Evolutionary conservation across 2,113 vertebrate species (phyloP).

Genomic region (Campylomormyrus tamandua): DNA sequence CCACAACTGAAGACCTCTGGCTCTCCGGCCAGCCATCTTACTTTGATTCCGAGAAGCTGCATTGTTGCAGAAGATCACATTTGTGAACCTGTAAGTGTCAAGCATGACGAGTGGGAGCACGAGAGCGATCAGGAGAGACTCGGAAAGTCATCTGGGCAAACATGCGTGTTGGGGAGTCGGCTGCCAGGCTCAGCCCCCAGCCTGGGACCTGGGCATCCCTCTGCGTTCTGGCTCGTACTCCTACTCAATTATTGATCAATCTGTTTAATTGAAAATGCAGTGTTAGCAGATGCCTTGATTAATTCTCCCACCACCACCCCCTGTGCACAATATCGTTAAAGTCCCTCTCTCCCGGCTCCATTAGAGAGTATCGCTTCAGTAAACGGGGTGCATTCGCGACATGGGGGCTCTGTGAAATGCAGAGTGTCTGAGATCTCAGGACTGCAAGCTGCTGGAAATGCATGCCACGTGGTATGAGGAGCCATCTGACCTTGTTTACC

Average conservation of each 20-base stretch:
- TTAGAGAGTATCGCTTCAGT: neutral
- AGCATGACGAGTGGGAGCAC: neutral
- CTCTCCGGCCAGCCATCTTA: neutral
- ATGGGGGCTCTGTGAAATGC: neutral
- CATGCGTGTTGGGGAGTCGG: neutral
- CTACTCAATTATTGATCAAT: slow-evolving; percentile 16
- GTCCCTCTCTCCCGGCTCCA: neutral
- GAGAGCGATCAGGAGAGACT: neutral
- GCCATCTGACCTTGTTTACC: neutral
- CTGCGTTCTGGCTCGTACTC: neutral
- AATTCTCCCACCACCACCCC: neutral
- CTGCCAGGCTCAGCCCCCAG: neutral
- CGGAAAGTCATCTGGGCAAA: neutral
- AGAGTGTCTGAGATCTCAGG: neutral
- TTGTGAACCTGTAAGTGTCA: neutral
- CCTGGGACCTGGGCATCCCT: neutral
- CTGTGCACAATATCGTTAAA: slow-evolving; percentile 6
- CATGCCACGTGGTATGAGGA: neutral
- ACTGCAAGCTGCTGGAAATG: neutral
- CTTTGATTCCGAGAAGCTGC: neutral
- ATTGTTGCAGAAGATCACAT: neutral
- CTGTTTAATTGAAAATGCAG: slow-evolving; percentile 18
- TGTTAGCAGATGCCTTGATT: slow-evolving; percentile 11
- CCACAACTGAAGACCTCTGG: neutral
- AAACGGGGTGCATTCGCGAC: neutral